phyloP scores from a whole-genome alignment of 2,797 vertebrate species.

The Sarcophilus harrisii region DNA sequence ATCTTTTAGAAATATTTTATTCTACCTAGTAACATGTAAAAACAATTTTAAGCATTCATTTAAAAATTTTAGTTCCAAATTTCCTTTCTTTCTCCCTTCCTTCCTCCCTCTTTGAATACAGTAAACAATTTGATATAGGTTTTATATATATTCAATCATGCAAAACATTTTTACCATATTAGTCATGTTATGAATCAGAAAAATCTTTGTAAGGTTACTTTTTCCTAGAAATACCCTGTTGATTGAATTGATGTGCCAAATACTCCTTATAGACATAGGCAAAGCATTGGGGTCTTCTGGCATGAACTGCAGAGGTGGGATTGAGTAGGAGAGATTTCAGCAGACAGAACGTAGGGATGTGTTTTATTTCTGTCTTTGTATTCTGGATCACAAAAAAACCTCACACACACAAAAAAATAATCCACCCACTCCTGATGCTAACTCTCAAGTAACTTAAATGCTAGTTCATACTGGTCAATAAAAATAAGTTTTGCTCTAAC shows the following conservation, averaged over 20 bases:
- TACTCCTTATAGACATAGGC: too few species aligned
- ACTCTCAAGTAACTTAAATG: not conserved
- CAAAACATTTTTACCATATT: not conserved
- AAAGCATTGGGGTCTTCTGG: not conserved
- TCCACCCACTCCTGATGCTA: not conserved
- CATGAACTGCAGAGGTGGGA: not conserved
- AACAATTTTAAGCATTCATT: not conserved
- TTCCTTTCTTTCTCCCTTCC: not conserved
- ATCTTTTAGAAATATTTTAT: not conserved
- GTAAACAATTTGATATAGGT: not conserved
- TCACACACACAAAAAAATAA: not conserved
- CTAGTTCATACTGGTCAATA: not conserved
- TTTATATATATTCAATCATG: not conserved
- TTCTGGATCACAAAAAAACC: not conserved
- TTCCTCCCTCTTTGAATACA: not conserved
- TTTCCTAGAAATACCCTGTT: slow-evolving; percentile 1
- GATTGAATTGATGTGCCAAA: not conserved
- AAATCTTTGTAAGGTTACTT: not conserved
- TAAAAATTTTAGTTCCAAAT: not conserved
- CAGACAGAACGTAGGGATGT: not conserved
- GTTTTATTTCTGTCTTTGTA: not conserved
- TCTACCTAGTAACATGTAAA: not conserved
- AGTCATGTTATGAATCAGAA: not conserved
- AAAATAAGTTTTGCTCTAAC: not conserved
- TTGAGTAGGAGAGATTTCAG: not conserved